A percentile compares a stretch with the other conserved stretches of the same genome.
Evolutionary conservation across 2,888 invertebrate species (phyloP).

Genomic region (Chymomyza amoena): DNA sequence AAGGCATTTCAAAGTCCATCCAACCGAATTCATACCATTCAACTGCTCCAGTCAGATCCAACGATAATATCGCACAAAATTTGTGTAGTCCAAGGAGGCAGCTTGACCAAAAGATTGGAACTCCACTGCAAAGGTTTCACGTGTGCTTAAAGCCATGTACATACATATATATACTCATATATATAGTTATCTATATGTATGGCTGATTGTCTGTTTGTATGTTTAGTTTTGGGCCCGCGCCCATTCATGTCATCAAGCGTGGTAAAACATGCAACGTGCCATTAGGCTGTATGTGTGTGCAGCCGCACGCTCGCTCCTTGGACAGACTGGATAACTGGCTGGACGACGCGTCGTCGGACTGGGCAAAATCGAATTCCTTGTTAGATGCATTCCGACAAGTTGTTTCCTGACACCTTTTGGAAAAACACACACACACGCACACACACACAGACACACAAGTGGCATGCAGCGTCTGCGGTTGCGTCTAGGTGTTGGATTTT

Average conservation of each 20-base stretch:
- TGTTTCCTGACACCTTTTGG: conserved; percentile 79
- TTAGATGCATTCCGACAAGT: conserved; percentile 80
- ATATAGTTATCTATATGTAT: conserved; percentile 13
- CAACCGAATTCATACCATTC: conserved; percentile 9
- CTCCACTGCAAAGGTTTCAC: background rate
- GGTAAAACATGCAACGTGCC: conserved; percentile 78
- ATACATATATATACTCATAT: background rate
- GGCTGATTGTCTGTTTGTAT: conserved; percentile 34
- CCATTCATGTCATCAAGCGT: conserved; percentile 78
- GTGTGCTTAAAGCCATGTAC: background rate
- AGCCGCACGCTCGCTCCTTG: background rate
- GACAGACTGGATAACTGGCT: conserved; percentile 25
- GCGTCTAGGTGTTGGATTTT: conserved; percentile 57
- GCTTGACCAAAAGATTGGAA: conserved; percentile 17
- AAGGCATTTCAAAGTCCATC: background rate
- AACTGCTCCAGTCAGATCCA: background rate
- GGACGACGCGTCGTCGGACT: conserved; percentile 28
- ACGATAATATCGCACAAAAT: conserved; percentile 30
- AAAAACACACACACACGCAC: conserved; percentile 71
- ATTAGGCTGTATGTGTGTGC: conserved; percentile 61
- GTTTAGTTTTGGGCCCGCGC: conserved; percentile 70
- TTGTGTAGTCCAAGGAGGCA: conserved; percentile 15
- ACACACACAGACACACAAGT: background rate
- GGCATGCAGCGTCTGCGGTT: conserved; percentile 4
- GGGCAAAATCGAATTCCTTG: conserved; percentile 79